phyloP scores from a whole-genome alignment of 2,888 invertebrate genomes.

The Papilio elwesi region DNA sequence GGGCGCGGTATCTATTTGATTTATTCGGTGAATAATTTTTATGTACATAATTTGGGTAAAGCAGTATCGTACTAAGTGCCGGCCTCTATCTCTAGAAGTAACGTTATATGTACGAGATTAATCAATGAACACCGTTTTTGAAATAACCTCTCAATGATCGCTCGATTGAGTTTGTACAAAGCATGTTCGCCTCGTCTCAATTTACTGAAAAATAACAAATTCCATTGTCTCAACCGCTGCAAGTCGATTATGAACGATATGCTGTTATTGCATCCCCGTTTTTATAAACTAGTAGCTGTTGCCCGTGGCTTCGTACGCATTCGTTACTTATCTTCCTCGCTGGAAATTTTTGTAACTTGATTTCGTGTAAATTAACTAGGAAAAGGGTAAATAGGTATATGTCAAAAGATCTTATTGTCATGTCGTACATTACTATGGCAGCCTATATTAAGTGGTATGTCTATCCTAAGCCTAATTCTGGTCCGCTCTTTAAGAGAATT shows the following conservation, averaged over 20 bases:
- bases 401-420: too few species aligned
- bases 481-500: too few species aligned
- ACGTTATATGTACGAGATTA: slow-evolving; percentile 37
- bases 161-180: slow-evolving; percentile 26
- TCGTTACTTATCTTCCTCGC: too few species aligned
- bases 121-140: slow-evolving; percentile 40
- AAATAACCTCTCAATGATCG: slow-evolving; percentile 37
- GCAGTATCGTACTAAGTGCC: slow-evolving; percentile 38
- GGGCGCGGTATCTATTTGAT: slow-evolving; percentile 40
- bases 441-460: too few species aligned
- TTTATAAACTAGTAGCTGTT: neutral
- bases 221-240: neutral
- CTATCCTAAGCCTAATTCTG: too few species aligned
- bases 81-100: slow-evolving; percentile 37
- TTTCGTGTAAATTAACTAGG: too few species aligned
- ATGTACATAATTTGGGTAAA: slow-evolving; percentile 40
- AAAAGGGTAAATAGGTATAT: too few species aligned
- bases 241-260: slow-evolving; percentile 14
- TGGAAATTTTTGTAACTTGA: too few species aligned
- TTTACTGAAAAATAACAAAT: slow-evolving; percentile 31
- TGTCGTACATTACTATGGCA: too few species aligned
- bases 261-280: slow-evolving; percentile 4
- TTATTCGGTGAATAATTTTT: slow-evolving; percentile 40
- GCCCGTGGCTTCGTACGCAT: too few species aligned
- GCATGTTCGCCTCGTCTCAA: slow-evolving; percentile 29